Evolutionary conservation across 2,113 vertebrate species (phyloP).

Genomic region (Tauraco erythrolophus): DNA sequence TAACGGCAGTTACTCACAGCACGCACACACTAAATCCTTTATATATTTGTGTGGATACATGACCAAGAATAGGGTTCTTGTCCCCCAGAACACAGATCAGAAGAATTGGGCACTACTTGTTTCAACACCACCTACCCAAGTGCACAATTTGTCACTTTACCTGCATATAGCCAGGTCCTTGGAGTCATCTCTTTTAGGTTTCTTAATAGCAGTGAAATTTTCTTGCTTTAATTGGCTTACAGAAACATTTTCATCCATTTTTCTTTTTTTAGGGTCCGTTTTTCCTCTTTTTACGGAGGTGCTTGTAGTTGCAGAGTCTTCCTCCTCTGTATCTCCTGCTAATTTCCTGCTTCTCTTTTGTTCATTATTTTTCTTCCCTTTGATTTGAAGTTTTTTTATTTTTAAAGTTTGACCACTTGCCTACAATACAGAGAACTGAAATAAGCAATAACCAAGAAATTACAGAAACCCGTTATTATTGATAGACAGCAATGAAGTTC

Average conservation of each 20-base stretch:
- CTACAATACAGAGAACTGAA: conserved; percentile 73
- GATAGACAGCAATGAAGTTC: background rate
- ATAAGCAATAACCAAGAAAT: conserved; percentile 9
- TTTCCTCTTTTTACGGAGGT: conserved; percentile 87
- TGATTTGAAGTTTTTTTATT: conserved; percentile 86
- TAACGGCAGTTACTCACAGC: background rate
- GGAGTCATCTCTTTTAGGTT: conserved; percentile 92
- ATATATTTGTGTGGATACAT: fast-evolving
- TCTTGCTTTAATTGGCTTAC: conserved; percentile 83
- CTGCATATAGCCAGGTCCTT: conserved; percentile 88
- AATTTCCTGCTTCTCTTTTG: conserved; percentile 89
- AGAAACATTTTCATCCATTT: conserved; percentile 85
- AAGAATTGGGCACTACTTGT: background rate
- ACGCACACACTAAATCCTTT: background rate
- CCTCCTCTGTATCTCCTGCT: conserved; percentile 84
- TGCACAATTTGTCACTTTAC: conserved; percentile 63
- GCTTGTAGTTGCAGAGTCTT: conserved; percentile 85
- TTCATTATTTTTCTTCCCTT: conserved; percentile 87
- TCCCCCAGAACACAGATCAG: background rate
- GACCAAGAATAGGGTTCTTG: background rate
- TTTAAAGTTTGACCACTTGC: conserved; percentile 93
- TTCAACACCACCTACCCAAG: background rate
- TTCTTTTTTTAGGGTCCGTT: conserved; percentile 90
- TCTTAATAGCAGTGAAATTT: conserved; percentile 84
- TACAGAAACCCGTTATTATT: background rate